phyloP scores from a whole-genome alignment of 2,888 invertebrate genomes.

The Notocelia uddmanniana region DNA sequence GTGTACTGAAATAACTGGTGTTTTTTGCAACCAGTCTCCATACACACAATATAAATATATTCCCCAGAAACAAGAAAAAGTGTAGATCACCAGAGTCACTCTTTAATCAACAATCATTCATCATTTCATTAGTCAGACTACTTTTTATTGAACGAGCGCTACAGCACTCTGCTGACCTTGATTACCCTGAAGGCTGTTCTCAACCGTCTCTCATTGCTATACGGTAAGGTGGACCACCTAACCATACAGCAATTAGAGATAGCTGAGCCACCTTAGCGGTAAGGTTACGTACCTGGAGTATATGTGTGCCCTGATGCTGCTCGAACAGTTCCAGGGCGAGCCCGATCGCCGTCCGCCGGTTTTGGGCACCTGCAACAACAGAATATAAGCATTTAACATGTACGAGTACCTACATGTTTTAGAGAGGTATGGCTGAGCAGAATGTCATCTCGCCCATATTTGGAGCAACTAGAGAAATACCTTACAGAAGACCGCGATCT shows the following conservation, averaged over 20 bases:
- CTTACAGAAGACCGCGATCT: too few species aligned
- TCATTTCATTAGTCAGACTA: too few species aligned
- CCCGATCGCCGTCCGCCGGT: slow-evolving; percentile 89
- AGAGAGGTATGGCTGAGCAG: too few species aligned
- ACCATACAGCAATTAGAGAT: too few species aligned
- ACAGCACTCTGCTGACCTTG: neutral
- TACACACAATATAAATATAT: neutral
- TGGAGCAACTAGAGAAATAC: too few species aligned
- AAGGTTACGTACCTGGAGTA: slow-evolving; percentile 92
- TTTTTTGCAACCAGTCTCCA: neutral
- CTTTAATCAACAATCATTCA: too few species aligned
- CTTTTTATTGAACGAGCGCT: neutral
- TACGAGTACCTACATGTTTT: too few species aligned
- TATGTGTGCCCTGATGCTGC: slow-evolving; percentile 98
- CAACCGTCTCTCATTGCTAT: neutral
- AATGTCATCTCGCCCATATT: too few species aligned
- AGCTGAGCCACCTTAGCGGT: too few species aligned
- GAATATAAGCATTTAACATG: slow-evolving; percentile 37
- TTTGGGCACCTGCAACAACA: slow-evolving; percentile 90
- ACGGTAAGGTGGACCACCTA: too few species aligned
- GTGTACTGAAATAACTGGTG: neutral
- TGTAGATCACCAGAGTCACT: neutral
- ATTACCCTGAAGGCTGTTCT: neutral
- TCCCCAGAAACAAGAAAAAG: too few species aligned
- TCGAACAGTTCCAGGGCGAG: slow-evolving; percentile 96